These are phyloP conservation scores for Potorous gilbertii DNA, from an alignment of 2,797 vertebrate species.

Conservation along the genomic window DNA sequence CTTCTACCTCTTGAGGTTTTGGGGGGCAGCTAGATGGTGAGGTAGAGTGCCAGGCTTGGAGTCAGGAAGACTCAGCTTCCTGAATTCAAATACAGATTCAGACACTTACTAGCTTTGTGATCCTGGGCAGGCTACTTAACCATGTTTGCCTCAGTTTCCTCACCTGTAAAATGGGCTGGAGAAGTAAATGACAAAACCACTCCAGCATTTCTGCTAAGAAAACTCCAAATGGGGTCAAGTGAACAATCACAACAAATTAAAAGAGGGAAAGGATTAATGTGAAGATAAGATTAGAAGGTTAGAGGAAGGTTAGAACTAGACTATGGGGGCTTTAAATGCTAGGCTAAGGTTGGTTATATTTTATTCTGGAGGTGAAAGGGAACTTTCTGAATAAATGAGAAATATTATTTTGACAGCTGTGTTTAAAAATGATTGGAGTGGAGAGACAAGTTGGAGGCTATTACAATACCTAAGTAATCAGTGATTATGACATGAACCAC, in stretches of 20 bases:
- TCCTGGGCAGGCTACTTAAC: too few relatives aligned
- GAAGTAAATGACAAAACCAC: too few relatives aligned
- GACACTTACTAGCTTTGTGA: too few relatives aligned
- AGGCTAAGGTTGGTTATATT: neutral
- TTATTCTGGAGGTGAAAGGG: neutral
- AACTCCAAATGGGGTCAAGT: too few relatives aligned
- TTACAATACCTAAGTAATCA: neutral
- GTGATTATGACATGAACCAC: neutral
- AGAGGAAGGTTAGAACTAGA: neutral
- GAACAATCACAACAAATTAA: neutral
- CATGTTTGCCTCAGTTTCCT: too few relatives aligned
- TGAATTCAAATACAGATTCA: too few relatives aligned
- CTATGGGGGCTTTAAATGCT: neutral
- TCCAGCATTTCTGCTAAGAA: too few relatives aligned
- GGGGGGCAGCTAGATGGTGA: too few relatives aligned
- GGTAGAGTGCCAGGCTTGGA: too few relatives aligned
- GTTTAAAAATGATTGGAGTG: neutral
- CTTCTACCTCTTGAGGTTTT: too few relatives aligned
- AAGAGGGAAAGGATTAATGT: neutral
- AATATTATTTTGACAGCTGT: neutral
- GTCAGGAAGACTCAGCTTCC: too few relatives aligned
- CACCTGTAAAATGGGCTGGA: too few relatives aligned
- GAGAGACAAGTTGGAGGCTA: neutral
- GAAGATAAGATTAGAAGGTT: neutral
- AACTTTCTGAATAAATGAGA: neutral